Evolutionary conservation across 1,140 invertebrate species (phyloP).

Genomic region (Spodoptera litura): DNA sequence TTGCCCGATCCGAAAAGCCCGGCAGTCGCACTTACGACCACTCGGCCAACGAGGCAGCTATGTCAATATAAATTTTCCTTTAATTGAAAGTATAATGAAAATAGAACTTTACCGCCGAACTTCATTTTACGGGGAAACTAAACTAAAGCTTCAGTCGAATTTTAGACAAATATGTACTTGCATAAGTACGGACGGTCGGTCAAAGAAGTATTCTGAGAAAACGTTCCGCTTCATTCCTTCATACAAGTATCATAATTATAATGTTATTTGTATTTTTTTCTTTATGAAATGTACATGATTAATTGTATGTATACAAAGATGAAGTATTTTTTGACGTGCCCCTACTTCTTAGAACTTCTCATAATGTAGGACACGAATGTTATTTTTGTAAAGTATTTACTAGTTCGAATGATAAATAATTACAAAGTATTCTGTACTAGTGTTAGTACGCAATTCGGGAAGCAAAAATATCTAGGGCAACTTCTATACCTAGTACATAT

Average conservation of each 20-base stretch:
- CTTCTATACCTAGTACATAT: too few relatives aligned
- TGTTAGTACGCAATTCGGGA: neutral
- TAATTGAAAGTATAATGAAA: too few relatives aligned
- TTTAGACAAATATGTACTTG: neutral
- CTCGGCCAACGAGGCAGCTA: too few relatives aligned
- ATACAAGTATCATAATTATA: conserved; percentile 44
- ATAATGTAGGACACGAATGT: conserved; percentile 9
- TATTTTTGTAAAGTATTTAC: conserved; percentile 30
- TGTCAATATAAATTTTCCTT: too few relatives aligned
- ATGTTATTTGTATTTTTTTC: conserved; percentile 22
- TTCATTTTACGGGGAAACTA: conserved; percentile 7
- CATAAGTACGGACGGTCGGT: neutral
- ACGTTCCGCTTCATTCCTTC: conserved; percentile 6
- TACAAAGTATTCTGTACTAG: conserved; percentile 2
- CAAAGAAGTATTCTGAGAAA: conserved; percentile 34
- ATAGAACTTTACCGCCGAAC: too few relatives aligned
- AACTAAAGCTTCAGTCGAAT: too few relatives aligned
- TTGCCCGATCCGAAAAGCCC: too few relatives aligned
- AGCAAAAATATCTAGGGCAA: too few relatives aligned
- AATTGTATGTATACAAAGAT: conserved; percentile 38
- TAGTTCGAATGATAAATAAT: conserved; percentile 25
- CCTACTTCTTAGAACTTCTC: conserved; percentile 13
- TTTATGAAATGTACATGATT: conserved; percentile 43
- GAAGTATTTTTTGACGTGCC: conserved; percentile 35
- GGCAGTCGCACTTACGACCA: too few relatives aligned